These are phyloP conservation scores for Cephus rjabovi DNA, from an alignment of 2,888 invertebrate genomes.

Conservation along the genomic window DNA sequence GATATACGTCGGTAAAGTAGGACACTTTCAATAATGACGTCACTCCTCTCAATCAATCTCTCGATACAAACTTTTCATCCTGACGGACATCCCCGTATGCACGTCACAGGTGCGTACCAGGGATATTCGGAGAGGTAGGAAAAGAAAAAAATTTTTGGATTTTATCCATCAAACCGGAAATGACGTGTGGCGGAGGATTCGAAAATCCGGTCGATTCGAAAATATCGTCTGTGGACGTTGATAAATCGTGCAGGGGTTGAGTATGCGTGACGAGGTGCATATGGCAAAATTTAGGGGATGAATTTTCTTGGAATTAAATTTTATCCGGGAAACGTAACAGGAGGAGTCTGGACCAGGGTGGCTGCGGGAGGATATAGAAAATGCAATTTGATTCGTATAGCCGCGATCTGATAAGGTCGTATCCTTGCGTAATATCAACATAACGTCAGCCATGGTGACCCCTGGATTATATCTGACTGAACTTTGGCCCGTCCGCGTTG, in stretches of 20 bases:
- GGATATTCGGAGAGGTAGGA: not conserved
- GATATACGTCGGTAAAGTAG: not conserved
- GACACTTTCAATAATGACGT: not conserved
- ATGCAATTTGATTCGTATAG: not conserved
- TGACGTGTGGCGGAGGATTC: not conserved
- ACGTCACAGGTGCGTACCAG: not conserved
- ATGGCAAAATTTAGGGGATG: not conserved
- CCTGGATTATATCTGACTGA: not conserved
- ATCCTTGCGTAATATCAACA: not conserved
- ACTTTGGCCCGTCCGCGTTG: not conserved
- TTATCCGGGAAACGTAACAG: not conserved
- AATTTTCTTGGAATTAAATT: not conserved
- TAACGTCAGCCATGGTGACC: not conserved
- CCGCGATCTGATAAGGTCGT: not conserved
- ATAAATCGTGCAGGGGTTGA: not conserved
- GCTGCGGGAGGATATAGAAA: not conserved
- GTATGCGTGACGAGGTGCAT: not conserved
- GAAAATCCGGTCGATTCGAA: not conserved
- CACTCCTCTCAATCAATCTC: not conserved
- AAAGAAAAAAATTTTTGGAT: not conserved
- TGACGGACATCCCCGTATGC: not conserved
- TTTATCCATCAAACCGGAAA: not conserved
- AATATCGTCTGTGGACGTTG: not conserved
- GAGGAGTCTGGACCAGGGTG: not conserved
- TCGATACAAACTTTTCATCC: not conserved